Conservation (phyloP, 2,888 invertebrate genomes). For the Stenodema calcarata region DNA sequence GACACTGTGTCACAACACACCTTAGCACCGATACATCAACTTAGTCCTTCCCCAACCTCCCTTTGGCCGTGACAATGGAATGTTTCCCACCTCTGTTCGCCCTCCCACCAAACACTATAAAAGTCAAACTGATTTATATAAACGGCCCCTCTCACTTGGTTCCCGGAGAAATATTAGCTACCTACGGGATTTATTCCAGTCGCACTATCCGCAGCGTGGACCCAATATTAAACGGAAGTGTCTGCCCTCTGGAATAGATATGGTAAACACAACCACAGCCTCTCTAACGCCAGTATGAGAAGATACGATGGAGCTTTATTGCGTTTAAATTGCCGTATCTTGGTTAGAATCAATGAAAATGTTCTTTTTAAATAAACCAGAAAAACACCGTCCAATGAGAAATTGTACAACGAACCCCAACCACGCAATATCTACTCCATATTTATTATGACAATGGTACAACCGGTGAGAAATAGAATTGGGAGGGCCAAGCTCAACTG, state of each 20-base stretch:
- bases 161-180: constrained; percentile 43
- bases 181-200: constrained; percentile 39
- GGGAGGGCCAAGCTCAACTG: too few species aligned
- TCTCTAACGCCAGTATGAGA: background rate
- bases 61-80: constrained; percentile 26
- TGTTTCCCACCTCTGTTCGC: constrained; percentile 35
- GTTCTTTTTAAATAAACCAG: too few species aligned
- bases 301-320: background rate
- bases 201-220: constrained; percentile 24
- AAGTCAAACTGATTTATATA: constrained; percentile 45
- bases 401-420: too few species aligned
- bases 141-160: constrained; percentile 28
- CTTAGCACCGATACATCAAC: constrained; percentile 44
- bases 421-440: too few species aligned
- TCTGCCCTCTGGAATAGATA: background rate
- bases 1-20: constrained; percentile 41
- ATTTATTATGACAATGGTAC: too few species aligned
- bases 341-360: too few species aligned
- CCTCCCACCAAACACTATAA: constrained; percentile 47
- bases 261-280: constrained; percentile 4
- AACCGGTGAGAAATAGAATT: too few species aligned
- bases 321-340: background rate
- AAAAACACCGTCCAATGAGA: too few species aligned
- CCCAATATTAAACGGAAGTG: constrained; percentile 32
- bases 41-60: background rate